Evolutionary conservation across 2,888 invertebrate genomes (phyloP).

Genomic region (Erannis defoliaria): DNA sequence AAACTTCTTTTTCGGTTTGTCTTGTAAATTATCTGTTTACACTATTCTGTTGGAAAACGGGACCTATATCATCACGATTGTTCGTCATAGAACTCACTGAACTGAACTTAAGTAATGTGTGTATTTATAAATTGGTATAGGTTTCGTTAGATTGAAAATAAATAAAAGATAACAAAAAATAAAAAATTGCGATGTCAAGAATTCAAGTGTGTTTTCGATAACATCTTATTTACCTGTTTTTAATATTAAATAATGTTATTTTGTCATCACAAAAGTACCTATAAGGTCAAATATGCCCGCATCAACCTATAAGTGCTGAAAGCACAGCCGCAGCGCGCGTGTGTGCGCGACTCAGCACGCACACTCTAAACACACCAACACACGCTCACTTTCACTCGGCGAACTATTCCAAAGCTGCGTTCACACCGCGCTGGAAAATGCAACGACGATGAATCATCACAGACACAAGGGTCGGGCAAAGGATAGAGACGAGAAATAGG

Average conservation of each 20-base stretch:
- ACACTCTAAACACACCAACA: conserved; percentile 65
- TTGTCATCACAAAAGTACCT: background rate
- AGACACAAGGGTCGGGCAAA: background rate
- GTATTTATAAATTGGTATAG: no score
- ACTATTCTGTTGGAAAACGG: no score
- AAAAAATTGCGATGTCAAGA: no score
- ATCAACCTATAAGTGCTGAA: conserved; percentile 64
- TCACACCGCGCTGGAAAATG: conserved; percentile 45
- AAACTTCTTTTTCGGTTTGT: no score
- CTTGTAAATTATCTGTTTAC: no score
- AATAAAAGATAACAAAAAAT: no score
- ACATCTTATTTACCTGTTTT: no score
- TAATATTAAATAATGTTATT: background rate
- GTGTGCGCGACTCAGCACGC: conserved; percentile 53
- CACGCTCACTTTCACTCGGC: conserved; percentile 82
- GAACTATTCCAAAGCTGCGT: conserved; percentile 73
- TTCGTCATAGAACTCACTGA: no score
- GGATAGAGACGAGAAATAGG: background rate
- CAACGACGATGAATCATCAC: conserved; percentile 9
- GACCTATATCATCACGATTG: no score
- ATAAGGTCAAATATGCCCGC: background rate
- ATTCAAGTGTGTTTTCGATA: no score
- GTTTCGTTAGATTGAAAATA: no score
- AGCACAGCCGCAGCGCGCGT: conserved; percentile 51
- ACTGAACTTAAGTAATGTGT: no score